Evolutionary conservation across 2,888 invertebrate species (phyloP), one percentile per base, ranked within the genome.

Genomic region (Conus canariensis): DNA sequence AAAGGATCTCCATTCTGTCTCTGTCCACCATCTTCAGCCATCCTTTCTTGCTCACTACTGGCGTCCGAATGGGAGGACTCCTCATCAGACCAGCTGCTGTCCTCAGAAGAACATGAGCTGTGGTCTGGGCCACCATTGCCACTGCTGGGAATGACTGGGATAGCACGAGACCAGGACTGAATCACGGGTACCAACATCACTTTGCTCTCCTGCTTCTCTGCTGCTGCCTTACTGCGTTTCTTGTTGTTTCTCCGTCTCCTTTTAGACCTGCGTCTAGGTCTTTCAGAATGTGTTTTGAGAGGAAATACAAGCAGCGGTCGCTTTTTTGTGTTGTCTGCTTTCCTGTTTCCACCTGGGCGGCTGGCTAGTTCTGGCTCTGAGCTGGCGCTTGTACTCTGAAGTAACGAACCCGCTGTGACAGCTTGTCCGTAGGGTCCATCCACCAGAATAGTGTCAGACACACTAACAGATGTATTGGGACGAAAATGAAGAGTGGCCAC

Each of bases 401-500:
- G 58, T 30, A 45, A 19, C 8, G 56, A 45, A 45, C 45, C 8
- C 4, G 45, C 67, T 12, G 64, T 14, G 60, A 64, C 30, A 30
- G 77, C 77, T 58, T n/a, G 88, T 60, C 14, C 80, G 19, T 82
- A 30, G 7, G 88, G 88, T 16, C 64, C 88, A 12, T 82, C 80
- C 19, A 88, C 60, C 19, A 89, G 59, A 7, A 19, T 10, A n/a
- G 64, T 74, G 59, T 89, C 89, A 9, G 89, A 85, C 25, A 89
- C 85, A 19, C 85, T 64, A 4, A 19, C n/a, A 14, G 58, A 89
- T 10, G 70, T 89, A 30, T 70, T 89, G 74, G 89, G 89, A 2
- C 89, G 85, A 56, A 89, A 89, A 22, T 70, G 64, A 19, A 89
- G 85, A 25, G 67, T 70, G 19, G 85, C 85, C 22, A 89, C 70